Evolutionary conservation across 92 coral and sea anemone genomes (phyloP).

Genomic region (Diadumene lineata): DNA sequence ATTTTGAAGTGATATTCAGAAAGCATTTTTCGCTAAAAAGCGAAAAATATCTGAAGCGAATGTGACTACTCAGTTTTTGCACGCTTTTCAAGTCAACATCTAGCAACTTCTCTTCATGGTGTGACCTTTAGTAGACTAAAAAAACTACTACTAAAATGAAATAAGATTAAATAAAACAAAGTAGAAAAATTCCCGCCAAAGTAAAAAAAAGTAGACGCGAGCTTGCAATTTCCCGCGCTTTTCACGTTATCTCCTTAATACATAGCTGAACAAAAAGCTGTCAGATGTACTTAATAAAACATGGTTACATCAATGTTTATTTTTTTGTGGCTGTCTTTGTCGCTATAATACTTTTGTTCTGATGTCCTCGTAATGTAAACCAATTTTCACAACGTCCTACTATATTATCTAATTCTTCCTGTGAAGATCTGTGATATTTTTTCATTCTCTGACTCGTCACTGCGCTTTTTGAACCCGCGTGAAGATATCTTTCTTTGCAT

Average conservation of each 20-base stretch:
- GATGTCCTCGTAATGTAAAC: conserved; percentile 18
- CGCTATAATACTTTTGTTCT: not conserved
- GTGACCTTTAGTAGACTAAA: too few relatives aligned
- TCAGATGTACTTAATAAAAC: too few relatives aligned
- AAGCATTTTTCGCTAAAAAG: too few relatives aligned
- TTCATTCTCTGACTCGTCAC: not conserved
- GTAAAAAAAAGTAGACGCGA: not conserved
- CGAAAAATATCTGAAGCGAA: too few relatives aligned
- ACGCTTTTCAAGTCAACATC: too few relatives aligned
- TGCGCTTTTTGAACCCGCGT: not conserved
- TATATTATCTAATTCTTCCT: conserved; percentile 8
- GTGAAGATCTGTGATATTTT: conserved; percentile 4
- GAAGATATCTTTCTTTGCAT: not conserved
- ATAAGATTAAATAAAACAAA: not conserved
- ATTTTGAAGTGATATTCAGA: too few relatives aligned
- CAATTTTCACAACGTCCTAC: conserved; percentile 21
- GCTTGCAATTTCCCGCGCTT: conserved; percentile 4
- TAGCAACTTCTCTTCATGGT: too few relatives aligned
- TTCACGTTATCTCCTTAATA: too few relatives aligned
- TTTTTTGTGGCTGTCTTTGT: not conserved
- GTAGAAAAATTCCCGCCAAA: not conserved
- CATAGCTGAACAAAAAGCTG: too few relatives aligned
- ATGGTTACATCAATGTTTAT: not conserved
- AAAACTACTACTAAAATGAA: not conserved
- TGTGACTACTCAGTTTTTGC: too few relatives aligned